Evolutionary conservation across 1,140 invertebrate genomes (phyloP).

Genomic region (Pomacea maculata): DNA sequence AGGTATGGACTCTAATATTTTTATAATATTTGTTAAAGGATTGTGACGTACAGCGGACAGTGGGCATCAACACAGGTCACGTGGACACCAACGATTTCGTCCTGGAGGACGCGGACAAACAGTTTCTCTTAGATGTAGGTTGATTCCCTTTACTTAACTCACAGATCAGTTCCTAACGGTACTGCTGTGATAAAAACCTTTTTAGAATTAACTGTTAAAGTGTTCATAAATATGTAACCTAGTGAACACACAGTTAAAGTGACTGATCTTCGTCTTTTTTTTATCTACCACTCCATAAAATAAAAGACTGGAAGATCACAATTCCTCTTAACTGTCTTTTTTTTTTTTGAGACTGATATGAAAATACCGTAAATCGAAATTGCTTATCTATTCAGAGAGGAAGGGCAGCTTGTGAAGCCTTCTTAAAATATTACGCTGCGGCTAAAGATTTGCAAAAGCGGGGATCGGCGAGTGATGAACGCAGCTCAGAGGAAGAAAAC

Average conservation of each 20-base stretch:
- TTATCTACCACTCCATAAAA: background rate
- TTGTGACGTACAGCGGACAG: constrained; percentile 54
- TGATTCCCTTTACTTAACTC: background rate
- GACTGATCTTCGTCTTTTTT: too few relatives aligned
- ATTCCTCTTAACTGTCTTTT: background rate
- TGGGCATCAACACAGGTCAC: constrained; percentile 62
- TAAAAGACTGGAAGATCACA: background rate
- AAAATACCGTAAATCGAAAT: background rate
- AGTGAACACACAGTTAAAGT: background rate
- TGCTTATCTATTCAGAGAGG: constrained; percentile 15
- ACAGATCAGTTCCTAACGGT: background rate
- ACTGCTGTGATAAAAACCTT: background rate
- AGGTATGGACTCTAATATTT: background rate
- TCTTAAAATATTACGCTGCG: constrained; percentile 36
- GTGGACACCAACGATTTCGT: constrained; percentile 59
- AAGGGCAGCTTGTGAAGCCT: constrained; percentile 27
- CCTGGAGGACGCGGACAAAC: constrained; percentile 51
- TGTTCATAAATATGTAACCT: too few relatives aligned
- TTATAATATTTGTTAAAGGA: constrained; percentile 26
- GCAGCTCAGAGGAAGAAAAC: constrained; percentile 1
- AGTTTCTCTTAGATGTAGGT: constrained; percentile 47
- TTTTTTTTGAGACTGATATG: background rate
- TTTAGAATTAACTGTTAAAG: too few relatives aligned
- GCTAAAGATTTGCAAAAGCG: constrained; percentile 9
- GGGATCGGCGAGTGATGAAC: too few relatives aligned